A percentile compares a stretch with the other conserved stretches of the same genome.
Conservation (phyloP, 2,888 invertebrate genomes). For the Philopedon plagiatum region DNA sequence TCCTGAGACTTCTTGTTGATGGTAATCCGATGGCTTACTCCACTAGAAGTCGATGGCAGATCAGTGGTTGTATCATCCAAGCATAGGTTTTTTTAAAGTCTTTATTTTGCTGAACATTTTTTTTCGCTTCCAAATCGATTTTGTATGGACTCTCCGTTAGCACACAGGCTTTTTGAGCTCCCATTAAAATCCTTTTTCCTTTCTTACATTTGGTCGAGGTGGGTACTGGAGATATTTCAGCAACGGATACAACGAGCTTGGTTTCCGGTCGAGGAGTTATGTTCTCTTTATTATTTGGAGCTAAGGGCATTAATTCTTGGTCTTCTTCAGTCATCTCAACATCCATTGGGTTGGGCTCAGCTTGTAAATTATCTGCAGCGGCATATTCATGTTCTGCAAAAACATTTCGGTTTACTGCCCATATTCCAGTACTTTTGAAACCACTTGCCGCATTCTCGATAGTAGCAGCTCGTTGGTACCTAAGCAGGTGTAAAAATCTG, state of each 20-base stretch:
- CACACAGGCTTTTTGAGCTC: too few species aligned
- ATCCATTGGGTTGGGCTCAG: background rate
- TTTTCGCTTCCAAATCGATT: too few species aligned
- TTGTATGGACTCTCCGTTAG: too few species aligned
- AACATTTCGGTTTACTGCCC: background rate
- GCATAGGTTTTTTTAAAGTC: background rate
- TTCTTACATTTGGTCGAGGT: too few species aligned
- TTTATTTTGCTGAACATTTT: background rate
- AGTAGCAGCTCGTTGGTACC: background rate
- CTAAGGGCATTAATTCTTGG: background rate
- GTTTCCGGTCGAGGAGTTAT: too few species aligned
- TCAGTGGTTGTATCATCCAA: background rate
- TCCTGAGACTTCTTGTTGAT: too few species aligned
- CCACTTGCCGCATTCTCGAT: background rate
- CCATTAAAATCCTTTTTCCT: too few species aligned
- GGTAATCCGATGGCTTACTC: too few species aligned
- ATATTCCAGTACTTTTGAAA: background rate
- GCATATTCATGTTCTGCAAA: slow-evolving; percentile 22
- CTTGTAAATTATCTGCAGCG: slow-evolving; percentile 4
- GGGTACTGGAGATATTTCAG: too few species aligned
- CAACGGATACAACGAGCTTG: too few species aligned
- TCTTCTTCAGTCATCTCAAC: background rate
- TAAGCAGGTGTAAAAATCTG: background rate
- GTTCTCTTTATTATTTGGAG: background rate
- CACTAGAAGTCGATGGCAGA: too few species aligned